Conservation (phyloP, 2,888 invertebrate genomes). For the Drosophila demipolita region DNA sequence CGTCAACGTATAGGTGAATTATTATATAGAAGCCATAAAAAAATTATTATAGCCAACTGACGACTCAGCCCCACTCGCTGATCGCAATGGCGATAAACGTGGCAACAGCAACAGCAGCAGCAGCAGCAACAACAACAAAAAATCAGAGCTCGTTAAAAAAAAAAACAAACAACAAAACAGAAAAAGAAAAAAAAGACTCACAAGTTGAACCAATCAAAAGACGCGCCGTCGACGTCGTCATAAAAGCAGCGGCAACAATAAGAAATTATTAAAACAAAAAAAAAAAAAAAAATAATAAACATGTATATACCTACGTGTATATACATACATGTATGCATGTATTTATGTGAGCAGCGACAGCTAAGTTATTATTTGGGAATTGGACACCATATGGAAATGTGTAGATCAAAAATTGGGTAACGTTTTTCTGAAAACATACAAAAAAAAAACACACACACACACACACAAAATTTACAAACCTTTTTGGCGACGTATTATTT, state of each 20-base stretch:
- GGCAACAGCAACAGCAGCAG: constrained; percentile 30
- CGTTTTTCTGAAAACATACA: constrained; percentile 35
- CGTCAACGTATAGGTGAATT: constrained; percentile 78
- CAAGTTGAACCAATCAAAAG: constrained; percentile 75
- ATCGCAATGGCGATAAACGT: constrained; percentile 64
- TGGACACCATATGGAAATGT: constrained; percentile 40
- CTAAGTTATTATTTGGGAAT: constrained; percentile 33
- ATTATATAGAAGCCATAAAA: constrained; percentile 76
- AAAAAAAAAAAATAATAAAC: constrained; percentile 2
- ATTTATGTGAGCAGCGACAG: constrained; percentile 6
- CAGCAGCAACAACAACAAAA: constrained; percentile 37
- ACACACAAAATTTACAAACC: constrained; percentile 27
- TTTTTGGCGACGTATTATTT: constrained; percentile 10
- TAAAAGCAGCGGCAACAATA: constrained; percentile 61
- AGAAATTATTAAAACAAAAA: constrained; percentile 50
- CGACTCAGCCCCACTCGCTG: constrained; percentile 62
- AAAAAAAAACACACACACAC: not conserved
- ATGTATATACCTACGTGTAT: constrained; percentile 5
- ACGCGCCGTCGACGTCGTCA: constrained; percentile 64
- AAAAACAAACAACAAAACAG: constrained; percentile 2
- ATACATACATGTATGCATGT: constrained; percentile 7
- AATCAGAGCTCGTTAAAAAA: constrained; percentile 78
- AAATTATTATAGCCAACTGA: constrained; percentile 61
- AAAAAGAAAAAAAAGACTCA: constrained; percentile 38
- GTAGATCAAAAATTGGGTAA: constrained; percentile 65